A percentile compares a stretch with the other conserved stretches of the same genome.
Evolutionary conservation across 2,888 invertebrate species (phyloP).

Genomic region (Macrophya annulata): DNA sequence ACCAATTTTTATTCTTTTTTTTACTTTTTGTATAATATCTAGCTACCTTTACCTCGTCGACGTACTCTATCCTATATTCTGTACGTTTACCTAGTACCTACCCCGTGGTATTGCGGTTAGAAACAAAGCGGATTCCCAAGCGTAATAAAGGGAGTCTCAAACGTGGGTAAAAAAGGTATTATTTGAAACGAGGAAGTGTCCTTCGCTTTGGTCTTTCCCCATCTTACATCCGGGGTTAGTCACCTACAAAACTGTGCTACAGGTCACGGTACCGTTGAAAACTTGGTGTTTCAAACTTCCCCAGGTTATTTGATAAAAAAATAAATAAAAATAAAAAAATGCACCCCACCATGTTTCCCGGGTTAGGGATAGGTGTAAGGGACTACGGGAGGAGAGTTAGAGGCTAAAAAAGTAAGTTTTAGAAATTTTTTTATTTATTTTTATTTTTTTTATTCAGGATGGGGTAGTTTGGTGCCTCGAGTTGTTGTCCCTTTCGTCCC

Average conservation of each 20-base stretch:
- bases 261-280: not conserved
- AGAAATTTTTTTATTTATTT: not conserved
- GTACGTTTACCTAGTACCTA: not conserved
- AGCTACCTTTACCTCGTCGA: slow-evolving; percentile 7
- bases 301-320: not conserved
- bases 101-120: slow-evolving; percentile 61
- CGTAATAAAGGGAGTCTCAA: slow-evolving; percentile 73
- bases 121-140: slow-evolving; percentile 76
- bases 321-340: too few species aligned
- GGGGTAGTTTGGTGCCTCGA: not conserved
- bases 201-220: not conserved
- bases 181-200: slow-evolving; percentile 59
- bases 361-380: not conserved
- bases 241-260: not conserved
- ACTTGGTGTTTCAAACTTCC: not conserved
- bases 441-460: not conserved
- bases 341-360: not conserved
- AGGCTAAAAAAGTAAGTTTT: slow-evolving; percentile 1
- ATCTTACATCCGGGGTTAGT: slow-evolving; percentile 1
- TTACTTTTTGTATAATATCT: slow-evolving; percentile 34
- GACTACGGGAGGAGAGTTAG: not conserved
- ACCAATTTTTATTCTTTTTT: not conserved
- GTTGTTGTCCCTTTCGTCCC: slow-evolving; percentile 57
- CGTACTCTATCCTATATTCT: slow-evolving; percentile 58
- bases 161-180: slow-evolving; percentile 69